phyloP scores from a whole-genome alignment of 1,140 invertebrate genomes.

The Probaryconus sp. region DNA sequence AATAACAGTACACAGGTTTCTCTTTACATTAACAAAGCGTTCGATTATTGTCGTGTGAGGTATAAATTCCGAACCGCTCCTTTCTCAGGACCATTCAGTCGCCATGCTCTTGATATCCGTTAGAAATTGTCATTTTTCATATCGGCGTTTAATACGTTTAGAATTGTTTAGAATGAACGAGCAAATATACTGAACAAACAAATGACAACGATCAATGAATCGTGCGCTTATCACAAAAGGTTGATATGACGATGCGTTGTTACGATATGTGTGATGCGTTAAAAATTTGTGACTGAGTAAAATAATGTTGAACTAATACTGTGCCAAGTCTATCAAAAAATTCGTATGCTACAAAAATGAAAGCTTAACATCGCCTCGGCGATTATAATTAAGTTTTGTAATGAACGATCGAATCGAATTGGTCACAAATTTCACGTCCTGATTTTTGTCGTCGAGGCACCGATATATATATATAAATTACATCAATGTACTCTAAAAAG shows the following conservation, averaged over 20 bases:
- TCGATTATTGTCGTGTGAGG: conserved; percentile 14
- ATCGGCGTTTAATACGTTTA: conserved; percentile 9
- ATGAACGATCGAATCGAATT: too few relatives aligned
- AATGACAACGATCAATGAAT: conserved; percentile 9
- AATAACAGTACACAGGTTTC: conserved; percentile 18
- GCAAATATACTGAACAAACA: not conserved
- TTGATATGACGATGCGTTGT: conserved; percentile 19
- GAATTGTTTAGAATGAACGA: conserved; percentile 7
- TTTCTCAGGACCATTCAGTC: conserved; percentile 15
- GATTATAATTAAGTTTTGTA: too few relatives aligned
- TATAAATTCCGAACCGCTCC: conserved; percentile 25
- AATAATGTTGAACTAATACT: conserved; percentile 46
- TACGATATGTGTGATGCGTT: not conserved
- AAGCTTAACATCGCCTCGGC: conserved; percentile 18
- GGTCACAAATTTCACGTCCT: not conserved
- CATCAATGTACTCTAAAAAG: too few relatives aligned
- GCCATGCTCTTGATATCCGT: conserved; percentile 3
- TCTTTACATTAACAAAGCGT: too few relatives aligned
- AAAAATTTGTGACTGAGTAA: conserved; percentile 3
- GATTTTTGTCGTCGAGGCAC: conserved; percentile 14
- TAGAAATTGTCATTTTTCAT: conserved; percentile 7
- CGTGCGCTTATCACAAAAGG: conserved; percentile 30
- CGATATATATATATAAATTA: conserved; percentile 5
- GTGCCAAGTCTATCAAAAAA: conserved; percentile 41
- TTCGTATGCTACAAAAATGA: not conserved